Conservation (phyloP, 2,113 vertebrate genomes). For the Oreochromis aureus region DNA sequence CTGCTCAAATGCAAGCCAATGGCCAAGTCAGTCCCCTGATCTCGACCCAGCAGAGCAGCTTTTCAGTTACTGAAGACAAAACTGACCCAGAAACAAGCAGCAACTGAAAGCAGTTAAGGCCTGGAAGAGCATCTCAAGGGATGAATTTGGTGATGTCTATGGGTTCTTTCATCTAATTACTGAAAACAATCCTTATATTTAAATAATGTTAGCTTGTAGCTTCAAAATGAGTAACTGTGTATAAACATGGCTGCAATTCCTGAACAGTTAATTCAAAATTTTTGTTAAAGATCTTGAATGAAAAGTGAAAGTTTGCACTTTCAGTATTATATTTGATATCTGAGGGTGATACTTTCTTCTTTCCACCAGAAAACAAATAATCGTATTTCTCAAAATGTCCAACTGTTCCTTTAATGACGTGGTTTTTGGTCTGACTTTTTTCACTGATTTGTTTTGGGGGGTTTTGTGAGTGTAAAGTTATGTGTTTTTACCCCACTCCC, state of each 20-base stretch:
- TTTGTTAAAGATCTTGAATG: neutral
- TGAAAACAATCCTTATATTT: neutral
- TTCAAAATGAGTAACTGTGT: neutral
- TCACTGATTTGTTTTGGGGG: neutral
- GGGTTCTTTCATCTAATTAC: neutral
- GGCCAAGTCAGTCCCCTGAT: neutral
- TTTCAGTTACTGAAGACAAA: neutral
- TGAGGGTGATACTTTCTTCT: neutral
- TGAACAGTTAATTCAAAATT: neutral
- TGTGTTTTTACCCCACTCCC: slow-evolving; percentile 3
- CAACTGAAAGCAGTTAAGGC: neutral
- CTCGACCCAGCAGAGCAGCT: neutral
- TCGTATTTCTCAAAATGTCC: neutral
- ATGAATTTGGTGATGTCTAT: neutral
- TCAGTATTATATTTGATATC: neutral
- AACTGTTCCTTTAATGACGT: neutral
- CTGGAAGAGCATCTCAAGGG: neutral
- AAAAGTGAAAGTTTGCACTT: neutral
- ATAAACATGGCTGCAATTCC: neutral
- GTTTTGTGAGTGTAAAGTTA: neutral
- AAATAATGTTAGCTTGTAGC: neutral
- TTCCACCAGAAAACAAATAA: neutral
- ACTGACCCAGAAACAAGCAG: neutral
- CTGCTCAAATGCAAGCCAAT: neutral
- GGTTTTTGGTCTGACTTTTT: neutral